phyloP scores from a whole-genome alignment of 2,113 vertebrate genomes.

The Amblyopsis rosae region DNA sequence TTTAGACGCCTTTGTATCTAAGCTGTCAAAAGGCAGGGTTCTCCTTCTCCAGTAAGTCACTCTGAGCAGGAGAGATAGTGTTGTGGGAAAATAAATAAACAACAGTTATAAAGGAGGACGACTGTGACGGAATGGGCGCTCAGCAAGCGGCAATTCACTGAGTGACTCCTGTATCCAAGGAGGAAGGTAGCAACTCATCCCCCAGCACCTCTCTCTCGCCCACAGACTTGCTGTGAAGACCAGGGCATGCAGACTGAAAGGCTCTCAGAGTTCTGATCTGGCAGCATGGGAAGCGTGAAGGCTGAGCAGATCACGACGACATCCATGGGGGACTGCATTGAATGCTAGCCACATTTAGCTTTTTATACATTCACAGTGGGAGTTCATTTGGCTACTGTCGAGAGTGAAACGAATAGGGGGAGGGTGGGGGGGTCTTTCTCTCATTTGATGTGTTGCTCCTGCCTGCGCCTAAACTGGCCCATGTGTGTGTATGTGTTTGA shows the following conservation, averaged over 20 bases:
- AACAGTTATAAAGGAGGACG: conserved; percentile 69
- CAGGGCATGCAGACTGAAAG: conserved; percentile 36
- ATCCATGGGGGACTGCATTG: conserved; percentile 23
- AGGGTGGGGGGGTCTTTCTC: conserved; percentile 20
- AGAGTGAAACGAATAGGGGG: neutral
- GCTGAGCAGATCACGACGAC: conserved; percentile 40
- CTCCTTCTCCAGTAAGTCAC: conserved; percentile 56
- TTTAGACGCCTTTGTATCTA: conserved; percentile 56
- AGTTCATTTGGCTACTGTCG: conserved; percentile 1
- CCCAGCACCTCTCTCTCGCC: conserved; percentile 57
- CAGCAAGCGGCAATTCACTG: conserved; percentile 52
- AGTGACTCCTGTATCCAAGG: conserved; percentile 83
- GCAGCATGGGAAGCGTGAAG: conserved; percentile 42
- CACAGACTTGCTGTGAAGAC: conserved; percentile 57
- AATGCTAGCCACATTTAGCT: conserved; percentile 16
- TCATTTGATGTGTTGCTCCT: neutral
- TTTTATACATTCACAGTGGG: conserved; percentile 24
- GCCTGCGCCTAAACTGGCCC: conserved; percentile 35
- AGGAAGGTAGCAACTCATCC: conserved; percentile 73
- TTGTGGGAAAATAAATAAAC: conserved; percentile 48
- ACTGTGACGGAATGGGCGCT: conserved; percentile 59
- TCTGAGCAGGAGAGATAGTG: conserved; percentile 46
- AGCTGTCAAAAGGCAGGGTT: conserved; percentile 60
- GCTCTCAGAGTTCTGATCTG: conserved; percentile 40
- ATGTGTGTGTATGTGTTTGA: conserved; percentile 56